phyloP scores from a whole-genome alignment of 2,113 vertebrate species.

The Microcebus tavaratra region DNA sequence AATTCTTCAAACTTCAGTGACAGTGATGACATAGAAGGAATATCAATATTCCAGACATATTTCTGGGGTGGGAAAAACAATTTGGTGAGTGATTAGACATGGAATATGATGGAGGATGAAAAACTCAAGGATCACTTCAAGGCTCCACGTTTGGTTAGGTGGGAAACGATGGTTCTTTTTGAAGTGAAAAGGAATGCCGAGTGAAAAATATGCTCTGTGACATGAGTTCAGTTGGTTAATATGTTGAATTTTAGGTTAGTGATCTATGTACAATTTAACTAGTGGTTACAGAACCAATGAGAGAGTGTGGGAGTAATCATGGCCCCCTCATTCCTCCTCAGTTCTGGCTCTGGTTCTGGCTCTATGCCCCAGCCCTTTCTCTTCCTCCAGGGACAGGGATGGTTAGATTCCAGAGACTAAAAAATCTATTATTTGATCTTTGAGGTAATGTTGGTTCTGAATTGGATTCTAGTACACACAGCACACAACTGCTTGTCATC shows the following conservation, averaged over 20 bases:
- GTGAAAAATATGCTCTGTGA: not conserved
- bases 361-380: not conserved
- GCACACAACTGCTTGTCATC: not conserved
- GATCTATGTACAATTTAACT: not conserved
- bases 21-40: not conserved
- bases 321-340: not conserved
- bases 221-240: not conserved
- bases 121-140: not conserved
- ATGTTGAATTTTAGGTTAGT: not conserved
- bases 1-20: not conserved
- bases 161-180: not conserved
- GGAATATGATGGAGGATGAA: not conserved
- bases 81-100: not conserved
- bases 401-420: too few relatives aligned
- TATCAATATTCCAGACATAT: not conserved
- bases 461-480: not conserved
- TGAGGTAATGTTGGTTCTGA: not conserved
- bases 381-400: not conserved
- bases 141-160: not conserved
- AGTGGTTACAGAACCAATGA: not conserved
- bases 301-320: not conserved
- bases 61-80: not conserved
- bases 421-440: not conserved
- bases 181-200: not conserved
- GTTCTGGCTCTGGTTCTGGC: not conserved